Base-by-base conservation (phyloP, 2,888 invertebrate species). In the Megamerina dolium region DNA sequence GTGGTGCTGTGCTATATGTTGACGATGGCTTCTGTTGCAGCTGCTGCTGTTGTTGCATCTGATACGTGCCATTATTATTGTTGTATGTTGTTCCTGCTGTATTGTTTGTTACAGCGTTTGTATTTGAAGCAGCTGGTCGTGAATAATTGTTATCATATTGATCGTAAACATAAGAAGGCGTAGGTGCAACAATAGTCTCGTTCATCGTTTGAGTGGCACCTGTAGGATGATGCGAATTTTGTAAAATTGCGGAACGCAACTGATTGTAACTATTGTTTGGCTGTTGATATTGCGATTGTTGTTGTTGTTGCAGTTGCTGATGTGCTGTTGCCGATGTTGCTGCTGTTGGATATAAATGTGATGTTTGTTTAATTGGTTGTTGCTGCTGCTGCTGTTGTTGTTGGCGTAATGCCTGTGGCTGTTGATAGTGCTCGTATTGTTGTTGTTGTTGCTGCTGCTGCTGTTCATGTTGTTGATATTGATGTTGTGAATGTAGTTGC, bases 271-370 rank as follows among this genome's bases (percentile, higher is more conserved):
- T 65, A 43, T 65, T 65, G 17, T 47, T 53, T 30, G 52, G 55
- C 48, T 58, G 60, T 45, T 60, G 62, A 34, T 62, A 59, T 34
- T 59, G 60, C 19, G 67, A 68, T 16, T 63, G 66, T 35, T 61
- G 66, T 16, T 43, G 48, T n/a, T 53, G 51, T 13, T 53, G 54
- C 8, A 43, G 46, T n/a, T 51, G 52, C 41, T 58, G 60, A 13
- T 54, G 61, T 27, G 55, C 49, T 9, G 43, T 46, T 36, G 51
- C 59, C 43, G 46, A 49, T 41, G 59, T 50, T 27, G 37, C 34
- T 55, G 60, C 63, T 63, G 63, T 55, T 60, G 67, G 66, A 63
- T 68, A 68, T 56, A 68, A 66, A 61, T 68, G 67, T 65, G 67
- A 68, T 59, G 65, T 57, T 61, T 68, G 67, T 60, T 68, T 66